Conservation (phyloP, 2,888 invertebrate species). For the Scaptomyza parva region DNA sequence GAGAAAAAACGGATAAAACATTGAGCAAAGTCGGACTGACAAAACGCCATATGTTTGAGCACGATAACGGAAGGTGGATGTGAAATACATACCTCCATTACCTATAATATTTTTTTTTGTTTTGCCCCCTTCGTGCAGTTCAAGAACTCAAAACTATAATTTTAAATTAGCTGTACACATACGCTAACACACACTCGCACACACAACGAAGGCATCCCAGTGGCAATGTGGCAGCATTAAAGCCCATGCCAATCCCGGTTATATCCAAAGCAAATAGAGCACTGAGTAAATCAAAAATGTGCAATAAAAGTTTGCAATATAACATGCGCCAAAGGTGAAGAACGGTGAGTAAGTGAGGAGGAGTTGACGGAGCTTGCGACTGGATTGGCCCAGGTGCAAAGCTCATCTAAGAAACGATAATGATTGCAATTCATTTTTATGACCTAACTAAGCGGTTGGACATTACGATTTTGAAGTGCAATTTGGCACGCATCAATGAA, state of each 20-base stretch:
- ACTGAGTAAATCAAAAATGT: conserved; percentile 71
- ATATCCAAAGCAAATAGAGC: conserved; percentile 38
- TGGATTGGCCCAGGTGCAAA: conserved; percentile 29
- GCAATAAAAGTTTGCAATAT: conserved; percentile 69
- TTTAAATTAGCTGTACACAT: conserved; percentile 65
- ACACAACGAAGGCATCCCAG: background rate
- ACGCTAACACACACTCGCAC: background rate
- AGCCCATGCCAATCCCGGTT: conserved; percentile 21
- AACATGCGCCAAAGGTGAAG: conserved; percentile 50
- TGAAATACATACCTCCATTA: background rate
- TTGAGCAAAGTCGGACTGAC: conserved; percentile 63
- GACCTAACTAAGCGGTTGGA: conserved; percentile 65
- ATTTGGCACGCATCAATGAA: conserved; percentile 68
- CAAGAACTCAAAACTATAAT: conserved; percentile 65
- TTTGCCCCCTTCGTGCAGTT: conserved; percentile 24
- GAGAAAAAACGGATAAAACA: conserved; percentile 29
- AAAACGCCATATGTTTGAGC: conserved; percentile 76
- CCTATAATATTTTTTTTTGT: background rate
- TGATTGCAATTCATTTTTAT: conserved; percentile 80
- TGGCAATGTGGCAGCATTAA: conserved; percentile 22
- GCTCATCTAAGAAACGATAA: conserved; percentile 78
- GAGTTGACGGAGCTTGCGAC: background rate
- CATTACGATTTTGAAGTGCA: conserved; percentile 60
- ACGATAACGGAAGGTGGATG: conserved; percentile 56
- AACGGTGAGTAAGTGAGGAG: too few relatives aligned